Evolutionary conservation across 2,888 invertebrate species (phyloP).

Genomic region (Podabrus alpinus): DNA sequence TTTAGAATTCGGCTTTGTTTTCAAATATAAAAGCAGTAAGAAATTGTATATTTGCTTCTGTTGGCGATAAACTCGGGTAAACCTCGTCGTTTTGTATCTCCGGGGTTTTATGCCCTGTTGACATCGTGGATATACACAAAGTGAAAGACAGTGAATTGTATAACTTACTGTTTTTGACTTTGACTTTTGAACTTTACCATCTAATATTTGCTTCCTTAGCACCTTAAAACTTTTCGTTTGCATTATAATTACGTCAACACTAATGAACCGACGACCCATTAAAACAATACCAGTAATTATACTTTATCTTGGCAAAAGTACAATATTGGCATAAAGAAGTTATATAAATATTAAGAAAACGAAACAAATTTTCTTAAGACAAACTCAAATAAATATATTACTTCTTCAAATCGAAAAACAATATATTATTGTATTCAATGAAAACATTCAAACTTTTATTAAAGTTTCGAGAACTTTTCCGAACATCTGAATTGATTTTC

Average conservation of each 20-base stretch:
- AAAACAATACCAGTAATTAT: not conserved
- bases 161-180: constrained; percentile 26
- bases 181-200: constrained; percentile 1
- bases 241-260: not conserved
- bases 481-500: constrained; percentile 2
- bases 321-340: not conserved
- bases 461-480: not conserved
- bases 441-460: not conserved
- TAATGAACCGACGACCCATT: not conserved
- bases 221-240: not conserved
- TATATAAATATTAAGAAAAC: not conserved
- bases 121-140: constrained; percentile 28
- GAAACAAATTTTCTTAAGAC: not conserved
- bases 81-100: constrained; percentile 29
- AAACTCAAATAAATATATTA: not conserved
- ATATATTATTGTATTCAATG: constrained; percentile 4
- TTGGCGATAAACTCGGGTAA: constrained; percentile 25
- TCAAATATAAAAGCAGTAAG: constrained; percentile 18
- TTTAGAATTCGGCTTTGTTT: constrained; percentile 12
- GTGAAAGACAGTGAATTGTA: constrained; percentile 18
- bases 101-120: constrained; percentile 25
- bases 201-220: not conserved
- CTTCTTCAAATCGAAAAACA: not conserved
- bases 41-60: constrained; percentile 21
- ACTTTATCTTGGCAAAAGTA: not conserved